These are phyloP conservation scores for Carcharodon carcharias DNA, from an alignment of 2,797 vertebrate species.

Conservation along the genomic window DNA sequence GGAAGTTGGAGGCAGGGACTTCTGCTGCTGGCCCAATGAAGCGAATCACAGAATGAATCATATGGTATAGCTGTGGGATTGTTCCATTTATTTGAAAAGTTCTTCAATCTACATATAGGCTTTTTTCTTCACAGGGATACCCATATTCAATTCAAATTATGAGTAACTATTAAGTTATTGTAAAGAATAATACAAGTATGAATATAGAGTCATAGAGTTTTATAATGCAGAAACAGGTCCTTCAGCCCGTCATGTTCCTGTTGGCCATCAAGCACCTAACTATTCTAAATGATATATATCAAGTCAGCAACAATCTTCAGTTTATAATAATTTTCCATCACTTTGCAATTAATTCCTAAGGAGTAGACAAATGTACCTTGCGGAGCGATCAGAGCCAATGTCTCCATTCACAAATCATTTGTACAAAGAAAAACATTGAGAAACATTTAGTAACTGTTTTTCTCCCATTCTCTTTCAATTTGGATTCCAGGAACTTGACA, in stretches of 20 bases:
- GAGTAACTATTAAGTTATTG: neutral
- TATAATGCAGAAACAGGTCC: too few relatives aligned
- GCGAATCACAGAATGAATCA: neutral
- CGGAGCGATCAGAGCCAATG: neutral
- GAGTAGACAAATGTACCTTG: neutral
- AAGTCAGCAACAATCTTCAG: neutral
- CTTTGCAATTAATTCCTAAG: neutral
- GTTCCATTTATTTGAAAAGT: neutral
- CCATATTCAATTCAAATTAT: neutral
- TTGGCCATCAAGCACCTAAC: too few relatives aligned
- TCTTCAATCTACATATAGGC: neutral
- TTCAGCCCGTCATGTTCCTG: too few relatives aligned
- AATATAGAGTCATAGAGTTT: neutral
- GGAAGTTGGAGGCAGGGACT: too few relatives aligned
- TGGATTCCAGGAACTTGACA: neutral
- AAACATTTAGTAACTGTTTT: neutral
- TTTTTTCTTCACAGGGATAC: neutral
- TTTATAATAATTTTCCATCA: neutral
- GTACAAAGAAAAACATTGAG: neutral
- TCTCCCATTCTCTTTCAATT: neutral
- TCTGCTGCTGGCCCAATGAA: too few relatives aligned
- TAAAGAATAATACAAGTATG: neutral
- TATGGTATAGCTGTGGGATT: neutral
- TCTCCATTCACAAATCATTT: neutral
- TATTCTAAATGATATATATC: neutral